Conservation (phyloP, 64 coral and sea anemone genomes). For the Stylophora pistillata region DNA sequence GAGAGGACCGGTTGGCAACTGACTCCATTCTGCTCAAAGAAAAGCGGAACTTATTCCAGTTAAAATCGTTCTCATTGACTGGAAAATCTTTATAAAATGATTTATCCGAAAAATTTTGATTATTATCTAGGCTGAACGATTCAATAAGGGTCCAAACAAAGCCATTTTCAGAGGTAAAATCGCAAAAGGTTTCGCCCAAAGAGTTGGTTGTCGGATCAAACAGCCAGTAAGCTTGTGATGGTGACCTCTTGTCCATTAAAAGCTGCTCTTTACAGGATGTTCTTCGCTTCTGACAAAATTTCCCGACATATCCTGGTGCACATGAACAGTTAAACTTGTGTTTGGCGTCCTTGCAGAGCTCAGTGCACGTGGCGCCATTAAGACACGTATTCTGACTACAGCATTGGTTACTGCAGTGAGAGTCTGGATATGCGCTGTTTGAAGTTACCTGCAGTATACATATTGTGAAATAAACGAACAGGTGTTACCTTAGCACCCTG, state of each 20-base stretch:
- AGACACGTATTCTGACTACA: constrained; percentile 45
- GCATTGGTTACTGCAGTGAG: constrained; percentile 56
- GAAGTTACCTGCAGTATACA: not conserved
- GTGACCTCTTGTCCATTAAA: not conserved
- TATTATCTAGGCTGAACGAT: constrained; percentile 53
- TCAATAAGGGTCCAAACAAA: constrained; percentile 69
- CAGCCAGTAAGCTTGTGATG: not conserved
- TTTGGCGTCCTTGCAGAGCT: constrained; percentile 32
- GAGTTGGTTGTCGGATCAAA: not conserved
- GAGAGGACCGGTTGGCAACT: constrained; percentile 29
- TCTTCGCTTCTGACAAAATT: constrained; percentile 36
- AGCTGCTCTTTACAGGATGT: constrained; percentile 35
- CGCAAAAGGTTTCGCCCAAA: constrained; percentile 24
- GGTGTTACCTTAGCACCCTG: too few relatives aligned
- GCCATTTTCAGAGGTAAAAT: constrained; percentile 43
- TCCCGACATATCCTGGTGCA: not conserved
- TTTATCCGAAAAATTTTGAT: not conserved
- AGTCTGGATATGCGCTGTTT: not conserved
- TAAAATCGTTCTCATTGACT: constrained; percentile 24
- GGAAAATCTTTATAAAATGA: constrained; percentile 45
- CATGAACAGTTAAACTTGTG: constrained; percentile 71
- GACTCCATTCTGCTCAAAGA: constrained; percentile 22
- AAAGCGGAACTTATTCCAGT: constrained; percentile 65
- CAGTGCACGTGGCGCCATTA: constrained; percentile 43
- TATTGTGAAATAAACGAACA: too few relatives aligned